Percentiles rank a stretch among this genome's conserved stretches.
Evolutionary conservation across 2,888 invertebrate species (phyloP).

Genomic region (Dicranocentrus wangi): DNA sequence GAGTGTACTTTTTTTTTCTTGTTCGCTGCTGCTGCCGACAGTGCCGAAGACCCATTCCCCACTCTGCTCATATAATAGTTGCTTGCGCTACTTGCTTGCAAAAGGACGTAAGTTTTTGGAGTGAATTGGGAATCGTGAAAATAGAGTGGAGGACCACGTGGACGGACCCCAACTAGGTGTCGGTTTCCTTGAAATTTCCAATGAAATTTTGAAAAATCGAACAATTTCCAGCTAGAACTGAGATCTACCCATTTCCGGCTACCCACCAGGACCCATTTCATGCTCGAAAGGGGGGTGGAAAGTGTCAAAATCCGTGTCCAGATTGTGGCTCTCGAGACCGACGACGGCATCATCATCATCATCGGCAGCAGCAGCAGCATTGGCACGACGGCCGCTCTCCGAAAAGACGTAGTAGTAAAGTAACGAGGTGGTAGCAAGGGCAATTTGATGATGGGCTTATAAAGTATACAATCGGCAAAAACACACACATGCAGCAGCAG

Average conservation of each 20-base stretch:
- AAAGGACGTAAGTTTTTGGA: constrained; percentile 15
- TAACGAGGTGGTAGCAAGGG: neutral
- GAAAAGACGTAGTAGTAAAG: constrained; percentile 12
- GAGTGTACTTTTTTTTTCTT: no score
- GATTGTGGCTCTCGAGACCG: constrained; percentile 28
- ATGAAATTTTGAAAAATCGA: constrained; percentile 8
- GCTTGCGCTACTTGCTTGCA: constrained; percentile 14
- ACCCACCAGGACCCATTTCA: neutral
- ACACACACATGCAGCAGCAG: neutral
- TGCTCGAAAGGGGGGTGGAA: neutral
- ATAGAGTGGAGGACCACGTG: constrained; percentile 50
- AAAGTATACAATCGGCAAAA: neutral
- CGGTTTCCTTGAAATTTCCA: constrained; percentile 33
- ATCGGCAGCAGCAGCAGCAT: neutral
- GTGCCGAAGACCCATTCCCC: no score
- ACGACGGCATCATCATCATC: constrained; percentile 5
- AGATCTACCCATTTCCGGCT: constrained; percentile 21
- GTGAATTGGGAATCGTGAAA: constrained; percentile 7
- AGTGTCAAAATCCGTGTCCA: constrained; percentile 11
- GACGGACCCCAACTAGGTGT: constrained; percentile 1
- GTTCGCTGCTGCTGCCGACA: no score
- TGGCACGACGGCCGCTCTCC: neutral
- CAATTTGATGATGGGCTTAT: neutral
- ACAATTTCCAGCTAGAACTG: neutral
- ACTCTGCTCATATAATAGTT: constrained; percentile 4